These are phyloP conservation scores for Drosophila arizonae DNA, from an alignment of 1,140 invertebrate species.

Conservation along the genomic window DNA sequence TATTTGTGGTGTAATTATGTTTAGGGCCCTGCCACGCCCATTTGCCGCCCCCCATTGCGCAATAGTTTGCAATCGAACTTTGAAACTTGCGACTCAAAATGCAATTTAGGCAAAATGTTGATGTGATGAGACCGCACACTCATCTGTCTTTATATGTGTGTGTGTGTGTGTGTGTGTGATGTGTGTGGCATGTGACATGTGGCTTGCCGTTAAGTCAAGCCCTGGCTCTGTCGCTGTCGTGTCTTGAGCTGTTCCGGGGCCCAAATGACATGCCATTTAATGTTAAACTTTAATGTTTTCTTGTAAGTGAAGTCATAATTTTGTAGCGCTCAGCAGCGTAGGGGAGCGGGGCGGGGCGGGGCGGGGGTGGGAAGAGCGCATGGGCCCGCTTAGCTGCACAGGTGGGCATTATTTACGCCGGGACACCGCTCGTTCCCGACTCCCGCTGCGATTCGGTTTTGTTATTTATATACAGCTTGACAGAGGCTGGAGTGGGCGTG, in stretches of 20 bases:
- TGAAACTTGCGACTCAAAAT: constrained; percentile 48
- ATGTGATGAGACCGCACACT: constrained; percentile 51
- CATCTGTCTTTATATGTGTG: constrained; percentile 18
- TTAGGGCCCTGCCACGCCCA: background rate
- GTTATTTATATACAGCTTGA: constrained; percentile 66
- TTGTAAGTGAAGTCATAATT: constrained; percentile 81
- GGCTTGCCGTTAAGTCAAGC: constrained; percentile 50
- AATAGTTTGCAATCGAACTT: constrained; percentile 59
- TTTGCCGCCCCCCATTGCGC: background rate
- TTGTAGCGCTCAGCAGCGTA: constrained; percentile 39
- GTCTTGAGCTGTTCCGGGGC: constrained; percentile 55
- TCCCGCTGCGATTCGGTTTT: constrained; percentile 17
- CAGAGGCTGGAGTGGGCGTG: background rate
- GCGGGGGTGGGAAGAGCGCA: background rate
- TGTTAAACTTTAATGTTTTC: constrained; percentile 81
- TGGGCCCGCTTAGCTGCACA: constrained; percentile 20
- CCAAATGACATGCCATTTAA: constrained; percentile 81
- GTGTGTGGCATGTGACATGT: constrained; percentile 51
- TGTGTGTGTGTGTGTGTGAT: constrained; percentile 14
- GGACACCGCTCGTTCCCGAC: constrained; percentile 5
- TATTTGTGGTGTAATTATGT: too few species aligned
- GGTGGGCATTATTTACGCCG: constrained; percentile 53
- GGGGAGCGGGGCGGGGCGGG: background rate
- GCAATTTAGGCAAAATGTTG: constrained; percentile 66
- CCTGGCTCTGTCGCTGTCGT: constrained; percentile 34